Percentiles rank a stretch among this genome's conserved stretches.
phyloP scores from a whole-genome alignment of 2,797 vertebrate genomes.

The Pelodytes ibericus region DNA sequence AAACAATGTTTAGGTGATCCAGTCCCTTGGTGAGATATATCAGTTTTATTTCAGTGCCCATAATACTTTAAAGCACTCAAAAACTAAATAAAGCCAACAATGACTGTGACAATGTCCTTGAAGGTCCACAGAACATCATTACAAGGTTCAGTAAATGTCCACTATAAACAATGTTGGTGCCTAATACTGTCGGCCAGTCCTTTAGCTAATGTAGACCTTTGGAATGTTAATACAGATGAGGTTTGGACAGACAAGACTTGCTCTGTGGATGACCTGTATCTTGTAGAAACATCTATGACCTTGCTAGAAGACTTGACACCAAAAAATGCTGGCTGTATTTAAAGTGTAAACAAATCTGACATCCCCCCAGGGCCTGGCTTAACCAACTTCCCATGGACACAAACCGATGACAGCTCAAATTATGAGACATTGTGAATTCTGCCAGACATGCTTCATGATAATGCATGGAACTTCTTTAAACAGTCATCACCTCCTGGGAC shows the following conservation, averaged over 20 bases:
- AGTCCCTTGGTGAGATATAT: no score
- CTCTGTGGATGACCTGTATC: not conserved
- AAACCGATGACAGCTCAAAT: slow-evolving; percentile 27
- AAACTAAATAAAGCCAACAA: no score
- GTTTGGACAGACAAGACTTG: not conserved
- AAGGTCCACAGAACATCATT: no score
- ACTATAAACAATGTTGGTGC: no score
- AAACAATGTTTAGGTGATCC: no score
- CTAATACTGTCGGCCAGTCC: no score
- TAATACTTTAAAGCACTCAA: no score
- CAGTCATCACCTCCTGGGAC: slow-evolving; percentile 24
- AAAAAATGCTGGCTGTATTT: slow-evolving; percentile 8
- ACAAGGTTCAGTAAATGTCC: no score
- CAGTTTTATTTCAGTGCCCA: no score
- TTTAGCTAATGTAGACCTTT: not conserved
- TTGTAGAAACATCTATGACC: not conserved
- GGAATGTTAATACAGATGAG: not conserved
- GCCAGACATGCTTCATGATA: slow-evolving; percentile 12
- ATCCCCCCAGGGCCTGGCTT: slow-evolving; percentile 2
- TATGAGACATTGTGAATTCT: slow-evolving; percentile 24
- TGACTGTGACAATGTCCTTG: no score
- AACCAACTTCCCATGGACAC: slow-evolving; percentile 21
- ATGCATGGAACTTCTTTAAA: not conserved
- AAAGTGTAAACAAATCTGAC: slow-evolving; percentile 27
- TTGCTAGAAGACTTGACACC: not conserved